Conservation (phyloP, 2,113 vertebrate genomes). For the Urocitellus parryii region DNA sequence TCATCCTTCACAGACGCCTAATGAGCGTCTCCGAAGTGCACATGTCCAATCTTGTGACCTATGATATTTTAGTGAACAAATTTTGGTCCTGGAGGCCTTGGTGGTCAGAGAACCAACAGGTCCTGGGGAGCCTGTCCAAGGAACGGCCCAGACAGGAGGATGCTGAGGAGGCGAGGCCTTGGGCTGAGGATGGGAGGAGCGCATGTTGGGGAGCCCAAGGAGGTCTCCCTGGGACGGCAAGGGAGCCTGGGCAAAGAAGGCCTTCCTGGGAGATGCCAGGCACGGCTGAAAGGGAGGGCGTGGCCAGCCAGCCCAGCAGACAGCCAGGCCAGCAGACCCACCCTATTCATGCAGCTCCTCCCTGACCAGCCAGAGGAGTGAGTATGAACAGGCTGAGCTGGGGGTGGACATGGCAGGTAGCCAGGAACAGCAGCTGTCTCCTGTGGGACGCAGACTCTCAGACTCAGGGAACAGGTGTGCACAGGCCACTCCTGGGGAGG, state of each 20-base stretch:
- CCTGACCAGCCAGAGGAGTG: background rate
- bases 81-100: background rate
- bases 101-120: background rate
- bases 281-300: accelerated
- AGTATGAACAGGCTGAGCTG: background rate
- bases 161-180: background rate
- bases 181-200: background rate
- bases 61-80: no score
- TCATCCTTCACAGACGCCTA: background rate
- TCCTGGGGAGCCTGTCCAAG: background rate
- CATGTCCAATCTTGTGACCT: background rate
- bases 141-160: background rate
- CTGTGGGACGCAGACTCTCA: no score
- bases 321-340: no score
- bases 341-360: accelerated
- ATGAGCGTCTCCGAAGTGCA: no score
- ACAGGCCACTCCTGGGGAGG: background rate
- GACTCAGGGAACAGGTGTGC: background rate
- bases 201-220: background rate
- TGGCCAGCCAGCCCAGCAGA: background rate
- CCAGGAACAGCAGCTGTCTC: background rate
- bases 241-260: no score
- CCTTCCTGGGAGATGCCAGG: background rate
- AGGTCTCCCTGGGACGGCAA: background rate
- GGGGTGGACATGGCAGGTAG: background rate